These are phyloP conservation scores for Cygnus atratus DNA, from an alignment of 2,113 vertebrate genomes.

Conservation along the genomic window DNA sequence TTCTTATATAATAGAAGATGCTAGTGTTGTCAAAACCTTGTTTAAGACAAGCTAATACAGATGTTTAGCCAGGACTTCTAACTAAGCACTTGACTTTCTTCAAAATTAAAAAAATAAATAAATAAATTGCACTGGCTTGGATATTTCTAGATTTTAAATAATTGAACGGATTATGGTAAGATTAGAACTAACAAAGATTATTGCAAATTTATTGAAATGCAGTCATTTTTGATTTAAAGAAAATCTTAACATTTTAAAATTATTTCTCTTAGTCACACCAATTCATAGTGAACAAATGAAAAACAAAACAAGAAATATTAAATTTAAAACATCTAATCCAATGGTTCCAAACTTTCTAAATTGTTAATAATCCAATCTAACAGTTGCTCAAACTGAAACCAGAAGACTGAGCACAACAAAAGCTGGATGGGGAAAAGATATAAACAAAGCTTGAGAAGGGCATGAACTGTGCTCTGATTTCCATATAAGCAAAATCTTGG, in stretches of 20 bases:
- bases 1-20: background rate
- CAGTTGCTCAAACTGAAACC: background rate
- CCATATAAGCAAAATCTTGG: background rate
- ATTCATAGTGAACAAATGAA: background rate
- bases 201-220: background rate
- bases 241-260: background rate
- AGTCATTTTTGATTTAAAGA: background rate
- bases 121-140: background rate
- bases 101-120: background rate
- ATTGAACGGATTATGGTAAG: background rate
- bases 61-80: background rate
- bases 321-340: background rate
- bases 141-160: background rate
- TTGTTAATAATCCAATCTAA: background rate
- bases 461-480: background rate
- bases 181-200: background rate
- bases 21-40: background rate
- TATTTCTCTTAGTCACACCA: background rate
- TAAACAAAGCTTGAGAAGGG: background rate
- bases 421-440: background rate
- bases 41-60: background rate
- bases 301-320: background rate
- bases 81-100: background rate
- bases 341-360: background rate
- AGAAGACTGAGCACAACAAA: background rate